phyloP scores from a whole-genome alignment of 2,888 invertebrate species.

The Tetranychus truncatus region DNA sequence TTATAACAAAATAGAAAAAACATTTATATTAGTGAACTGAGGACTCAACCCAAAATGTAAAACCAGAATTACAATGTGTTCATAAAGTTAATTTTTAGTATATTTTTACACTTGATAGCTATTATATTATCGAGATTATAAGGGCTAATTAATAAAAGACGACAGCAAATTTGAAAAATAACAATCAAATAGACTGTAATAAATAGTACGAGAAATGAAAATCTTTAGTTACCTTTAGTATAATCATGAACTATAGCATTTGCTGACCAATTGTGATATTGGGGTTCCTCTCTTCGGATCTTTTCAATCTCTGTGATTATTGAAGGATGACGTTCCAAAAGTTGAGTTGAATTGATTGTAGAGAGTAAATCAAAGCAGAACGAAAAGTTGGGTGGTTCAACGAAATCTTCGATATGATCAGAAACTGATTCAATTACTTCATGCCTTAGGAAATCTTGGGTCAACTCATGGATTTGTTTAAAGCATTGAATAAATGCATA shows the following conservation, averaged over 20 bases:
- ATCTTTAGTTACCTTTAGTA: neutral
- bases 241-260: neutral
- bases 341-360: neutral
- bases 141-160: too few species aligned
- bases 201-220: neutral
- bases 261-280: neutral
- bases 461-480: neutral
- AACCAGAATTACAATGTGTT: too few species aligned
- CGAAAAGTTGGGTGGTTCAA: constrained; percentile 3
- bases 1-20: neutral
- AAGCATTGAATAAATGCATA: neutral
- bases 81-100: too few species aligned
- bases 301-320: neutral
- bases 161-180: too few species aligned
- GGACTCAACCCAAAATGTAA: too few species aligned
- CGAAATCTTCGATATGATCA: neutral
- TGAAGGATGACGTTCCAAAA: neutral
- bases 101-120: too few species aligned
- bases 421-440: constrained; percentile 6
- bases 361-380: neutral
- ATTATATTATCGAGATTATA: too few species aligned
- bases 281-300: neutral
- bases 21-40: too few species aligned
- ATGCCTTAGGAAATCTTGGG: neutral
- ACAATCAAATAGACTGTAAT: too few species aligned